phyloP scores from a whole-genome alignment of 2,888 invertebrate species.

The Euplagia quadripunctaria region DNA sequence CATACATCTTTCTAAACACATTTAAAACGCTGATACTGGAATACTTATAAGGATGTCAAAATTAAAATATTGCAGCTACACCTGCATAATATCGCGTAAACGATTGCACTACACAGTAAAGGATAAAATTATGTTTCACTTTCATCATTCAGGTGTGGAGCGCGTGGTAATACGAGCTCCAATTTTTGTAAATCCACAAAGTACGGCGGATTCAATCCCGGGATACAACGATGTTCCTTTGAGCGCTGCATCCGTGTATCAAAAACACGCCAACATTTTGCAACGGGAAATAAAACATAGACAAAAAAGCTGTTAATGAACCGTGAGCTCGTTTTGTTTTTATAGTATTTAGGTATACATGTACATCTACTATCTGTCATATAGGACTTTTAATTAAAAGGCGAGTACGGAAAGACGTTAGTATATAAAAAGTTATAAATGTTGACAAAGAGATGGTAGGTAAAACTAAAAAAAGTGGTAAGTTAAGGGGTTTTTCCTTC shows the following conservation, averaged over 20 bases:
- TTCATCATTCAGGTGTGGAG: constrained; percentile 54
- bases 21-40: too few relatives aligned
- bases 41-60: too few relatives aligned
- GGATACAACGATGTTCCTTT: constrained; percentile 65
- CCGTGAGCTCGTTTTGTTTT: constrained; percentile 15
- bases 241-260: constrained; percentile 61
- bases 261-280: constrained; percentile 55
- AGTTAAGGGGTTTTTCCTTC: too few relatives aligned
- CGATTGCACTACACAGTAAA: constrained; percentile 34
- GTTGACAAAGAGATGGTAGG: background rate
- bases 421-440: background rate
- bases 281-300: constrained; percentile 49
- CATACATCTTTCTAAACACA: too few relatives aligned
- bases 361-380: background rate
- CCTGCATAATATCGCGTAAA: constrained; percentile 32
- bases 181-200: constrained; percentile 74
- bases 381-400: background rate
- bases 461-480: background rate
- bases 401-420: background rate
- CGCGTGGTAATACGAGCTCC: constrained; percentile 57
- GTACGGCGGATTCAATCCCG: constrained; percentile 64
- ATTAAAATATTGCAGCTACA: constrained; percentile 14
- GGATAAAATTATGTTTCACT: constrained; percentile 46
- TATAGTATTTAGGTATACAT: background rate
- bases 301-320: constrained; percentile 57